Base-by-base conservation (phyloP, 2,888 invertebrate species). In the Ecliptopera silaceata region DNA sequence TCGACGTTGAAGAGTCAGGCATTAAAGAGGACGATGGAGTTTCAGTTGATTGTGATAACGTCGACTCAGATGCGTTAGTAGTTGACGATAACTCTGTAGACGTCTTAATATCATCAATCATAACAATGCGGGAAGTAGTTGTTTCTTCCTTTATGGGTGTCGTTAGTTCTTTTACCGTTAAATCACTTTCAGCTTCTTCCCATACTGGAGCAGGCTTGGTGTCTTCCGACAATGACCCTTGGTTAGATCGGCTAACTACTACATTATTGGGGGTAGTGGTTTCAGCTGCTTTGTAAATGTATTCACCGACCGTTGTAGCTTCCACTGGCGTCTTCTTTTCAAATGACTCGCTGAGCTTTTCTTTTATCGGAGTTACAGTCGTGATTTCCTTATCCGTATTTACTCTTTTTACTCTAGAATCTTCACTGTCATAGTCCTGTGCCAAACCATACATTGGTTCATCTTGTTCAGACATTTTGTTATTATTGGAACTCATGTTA, bases 161-260 rank as follows among this genome's bases (percentile, higher is more conserved):
- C 56, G 58, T 60, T 29, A 73, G 50, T 67, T 73, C 72, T 67
- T 72, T 73, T 15, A 73, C 69, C 5, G 55, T 61, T 13, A 74
- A 61, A 50, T 72, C 63, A 54, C 66, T 75, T 50, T 84, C 84
- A 18, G 70, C 56, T 43, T 82, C 80, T 68, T 89, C 89, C 88
- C 87, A 89, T 51, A 88, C 88, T 17, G 89, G 88, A 3, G 88
- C 88, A 53, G 89, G 88, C 51, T 76, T 71, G 34, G 66, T 48
- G 31, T 63, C 56, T 55, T 57, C 56, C 26, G 55, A 52, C 26
- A 34, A 41, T 15, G 55, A 17, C 10, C 54, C 12, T 41, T 55
- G 38, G 3, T 53, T 51, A 5, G 39, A 36, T 10, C 60, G 50
- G 17, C 32, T 56, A 15, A 38, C 11, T 36, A 51, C 56, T 0